Conservation (phyloP, 2,888 invertebrate species). For the Lomographa bimaculata region DNA sequence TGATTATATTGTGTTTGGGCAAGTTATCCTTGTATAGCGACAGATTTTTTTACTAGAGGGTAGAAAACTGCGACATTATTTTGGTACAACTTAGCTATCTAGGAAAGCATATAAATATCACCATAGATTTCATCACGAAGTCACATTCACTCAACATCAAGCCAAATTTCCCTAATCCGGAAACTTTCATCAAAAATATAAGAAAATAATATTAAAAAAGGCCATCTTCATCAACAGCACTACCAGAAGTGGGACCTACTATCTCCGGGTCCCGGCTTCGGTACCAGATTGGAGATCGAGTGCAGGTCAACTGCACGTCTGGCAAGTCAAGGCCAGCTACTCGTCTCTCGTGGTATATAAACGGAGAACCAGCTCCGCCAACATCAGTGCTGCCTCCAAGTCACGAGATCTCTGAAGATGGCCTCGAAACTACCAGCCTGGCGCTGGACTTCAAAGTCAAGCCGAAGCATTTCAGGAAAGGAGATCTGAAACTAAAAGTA, state of each 20-base stretch:
- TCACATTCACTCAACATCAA: too few species aligned
- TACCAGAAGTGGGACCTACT: constrained; percentile 92
- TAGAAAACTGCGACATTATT: too few species aligned
- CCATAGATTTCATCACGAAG: too few species aligned
- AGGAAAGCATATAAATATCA: too few species aligned
- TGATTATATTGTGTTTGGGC: too few species aligned
- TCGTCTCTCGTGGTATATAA: constrained; percentile 93
- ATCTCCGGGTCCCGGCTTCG: constrained; percentile 91
- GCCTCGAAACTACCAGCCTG: constrained; percentile 90
- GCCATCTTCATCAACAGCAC: constrained; percentile 83
- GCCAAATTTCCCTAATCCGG: too few species aligned
- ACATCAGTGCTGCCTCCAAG: constrained; percentile 75
- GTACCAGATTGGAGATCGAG: constrained; percentile 92
- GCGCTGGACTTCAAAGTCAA: constrained; percentile 92
- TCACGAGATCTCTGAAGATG: constrained; percentile 78
- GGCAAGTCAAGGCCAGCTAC: constrained; percentile 92
- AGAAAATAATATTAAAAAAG: too few species aligned
- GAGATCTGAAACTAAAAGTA: constrained; percentile 93
- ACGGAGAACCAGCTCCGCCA: constrained; percentile 89
- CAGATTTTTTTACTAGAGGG: too few species aligned
- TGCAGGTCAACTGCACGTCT: constrained; percentile 93
- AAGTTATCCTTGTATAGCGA: too few species aligned
- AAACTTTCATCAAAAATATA: too few species aligned
- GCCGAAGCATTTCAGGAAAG: constrained; percentile 91
- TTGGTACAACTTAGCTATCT: too few species aligned